A percentile compares a stretch with the other conserved stretches of the same genome.
phyloP scores from a whole-genome alignment of 2,888 invertebrate species.

The Athetis lepigone region DNA sequence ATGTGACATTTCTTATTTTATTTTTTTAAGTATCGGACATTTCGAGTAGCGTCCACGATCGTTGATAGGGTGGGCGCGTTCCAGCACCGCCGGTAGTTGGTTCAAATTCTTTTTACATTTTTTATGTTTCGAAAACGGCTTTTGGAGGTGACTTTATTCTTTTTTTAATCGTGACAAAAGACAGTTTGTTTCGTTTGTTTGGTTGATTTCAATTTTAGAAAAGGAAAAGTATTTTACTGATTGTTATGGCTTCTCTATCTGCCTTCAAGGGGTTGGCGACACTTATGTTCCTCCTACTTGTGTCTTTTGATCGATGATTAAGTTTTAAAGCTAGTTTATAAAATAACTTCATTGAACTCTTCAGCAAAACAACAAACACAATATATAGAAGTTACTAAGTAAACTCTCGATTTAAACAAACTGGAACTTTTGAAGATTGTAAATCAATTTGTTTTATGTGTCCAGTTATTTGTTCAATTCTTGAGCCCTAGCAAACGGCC shows the following conservation, averaged over 20 bases:
- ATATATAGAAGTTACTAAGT: too few species aligned
- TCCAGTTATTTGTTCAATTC: too few species aligned
- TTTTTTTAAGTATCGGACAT: slow-evolving; percentile 84
- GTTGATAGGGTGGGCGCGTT: slow-evolving; percentile 86
- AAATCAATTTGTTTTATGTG: too few species aligned
- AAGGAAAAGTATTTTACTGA: slow-evolving; percentile 38
- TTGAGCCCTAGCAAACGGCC: too few species aligned
- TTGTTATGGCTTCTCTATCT: slow-evolving; percentile 40
- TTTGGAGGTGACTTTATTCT: slow-evolving; percentile 76
- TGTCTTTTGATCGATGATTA: slow-evolving; percentile 1
- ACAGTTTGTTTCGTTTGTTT: slow-evolving; percentile 67
- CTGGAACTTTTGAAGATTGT: too few species aligned
- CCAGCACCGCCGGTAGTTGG: slow-evolving; percentile 87
- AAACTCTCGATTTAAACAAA: too few species aligned
- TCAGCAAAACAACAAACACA: too few species aligned
- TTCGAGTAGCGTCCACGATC: slow-evolving; percentile 89
- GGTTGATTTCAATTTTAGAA: slow-evolving; percentile 41
- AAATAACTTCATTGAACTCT: too few species aligned
- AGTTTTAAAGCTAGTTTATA: too few species aligned
- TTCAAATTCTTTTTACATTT: slow-evolving; percentile 78
- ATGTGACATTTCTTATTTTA: slow-evolving; percentile 81
- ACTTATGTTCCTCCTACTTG: too few species aligned
- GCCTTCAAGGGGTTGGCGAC: background rate
- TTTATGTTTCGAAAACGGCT: slow-evolving; percentile 77
- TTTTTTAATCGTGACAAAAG: slow-evolving; percentile 78